A percentile compares a stretch with the other conserved stretches of the same genome.
Evolutionary conservation across 2,113 vertebrate genomes (phyloP).

Genomic region (Rhineura floridana): DNA sequence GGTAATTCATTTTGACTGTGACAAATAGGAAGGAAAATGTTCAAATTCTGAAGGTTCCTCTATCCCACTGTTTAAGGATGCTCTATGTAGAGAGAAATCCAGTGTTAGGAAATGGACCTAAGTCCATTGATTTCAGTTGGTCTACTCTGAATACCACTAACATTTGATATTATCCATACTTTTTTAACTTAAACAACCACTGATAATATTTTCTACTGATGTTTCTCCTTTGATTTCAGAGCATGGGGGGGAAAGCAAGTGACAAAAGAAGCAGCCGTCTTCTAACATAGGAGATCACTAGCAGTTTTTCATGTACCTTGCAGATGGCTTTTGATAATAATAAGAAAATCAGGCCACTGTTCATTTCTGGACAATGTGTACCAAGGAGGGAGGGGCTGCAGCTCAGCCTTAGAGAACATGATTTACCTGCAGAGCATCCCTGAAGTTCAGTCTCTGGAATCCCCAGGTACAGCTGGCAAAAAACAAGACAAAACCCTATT

Average conservation of each 20-base stretch:
- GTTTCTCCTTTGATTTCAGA: slow-evolving; percentile 18
- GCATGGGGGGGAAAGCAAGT: neutral
- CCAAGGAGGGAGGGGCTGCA: neutral
- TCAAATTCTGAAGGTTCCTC: neutral
- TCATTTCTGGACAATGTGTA: neutral
- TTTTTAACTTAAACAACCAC: neutral
- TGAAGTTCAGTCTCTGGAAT: no score
- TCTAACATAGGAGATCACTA: neutral
- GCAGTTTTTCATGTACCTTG: neutral
- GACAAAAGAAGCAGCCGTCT: neutral
- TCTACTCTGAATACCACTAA: no score
- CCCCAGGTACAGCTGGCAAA: no score
- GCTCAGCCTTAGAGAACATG: neutral
- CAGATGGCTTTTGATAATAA: neutral
- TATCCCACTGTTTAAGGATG: neutral
- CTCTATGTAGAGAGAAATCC: neutral
- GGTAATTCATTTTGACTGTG: neutral
- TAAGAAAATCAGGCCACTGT: neutral
- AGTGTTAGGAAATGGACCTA: no score
- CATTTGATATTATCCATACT: no score
- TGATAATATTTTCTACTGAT: neutral
- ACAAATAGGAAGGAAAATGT: slow-evolving; percentile 25
- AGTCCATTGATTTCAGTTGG: no score
- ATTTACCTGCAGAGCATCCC: neutral
- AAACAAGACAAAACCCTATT: no score